A percentile compares a stretch with the other conserved stretches of the same genome.
These are phyloP conservation scores for Macroteleia sp. DNA, from an alignment of 2,888 invertebrate species.

Conservation along the genomic window DNA sequence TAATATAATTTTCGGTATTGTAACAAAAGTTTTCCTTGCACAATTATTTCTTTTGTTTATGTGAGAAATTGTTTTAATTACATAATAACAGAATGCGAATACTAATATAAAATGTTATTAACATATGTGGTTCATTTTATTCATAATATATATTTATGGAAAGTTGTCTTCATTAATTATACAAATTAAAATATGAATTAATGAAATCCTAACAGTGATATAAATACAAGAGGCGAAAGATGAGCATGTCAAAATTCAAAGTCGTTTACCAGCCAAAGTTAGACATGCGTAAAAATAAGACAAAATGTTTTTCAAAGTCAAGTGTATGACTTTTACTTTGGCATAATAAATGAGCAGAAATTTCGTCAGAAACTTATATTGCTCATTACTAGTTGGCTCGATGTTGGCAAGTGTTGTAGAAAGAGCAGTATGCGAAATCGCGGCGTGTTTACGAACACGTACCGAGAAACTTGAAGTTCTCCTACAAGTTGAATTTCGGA, in stretches of 20 bases:
- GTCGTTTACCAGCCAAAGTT: not conserved
- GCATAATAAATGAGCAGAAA: conserved; percentile 48
- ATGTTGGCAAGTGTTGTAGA: conserved; percentile 52
- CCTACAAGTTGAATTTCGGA: conserved; percentile 63
- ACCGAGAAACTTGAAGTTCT: conserved; percentile 60
- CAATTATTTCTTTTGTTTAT: too few relatives aligned
- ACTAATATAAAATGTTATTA: too few relatives aligned
- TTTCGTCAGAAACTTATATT: conserved; percentile 44
- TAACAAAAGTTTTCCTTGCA: too few relatives aligned
- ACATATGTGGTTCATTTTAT: too few relatives aligned
- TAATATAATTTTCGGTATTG: too few relatives aligned
- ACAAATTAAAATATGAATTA: too few relatives aligned
- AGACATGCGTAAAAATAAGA: conserved; percentile 15
- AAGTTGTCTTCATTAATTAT: too few relatives aligned
- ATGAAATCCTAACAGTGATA: too few relatives aligned
- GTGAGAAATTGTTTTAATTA: too few relatives aligned
- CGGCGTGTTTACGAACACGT: conserved; percentile 64
- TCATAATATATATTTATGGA: too few relatives aligned
- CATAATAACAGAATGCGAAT: too few relatives aligned
- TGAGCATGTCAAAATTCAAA: conserved; percentile 4
- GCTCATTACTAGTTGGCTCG: conserved; percentile 54
- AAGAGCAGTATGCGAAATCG: conserved; percentile 64
- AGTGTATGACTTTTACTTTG: conserved; percentile 39
- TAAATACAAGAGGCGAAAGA: too few relatives aligned
- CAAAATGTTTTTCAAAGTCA: conserved; percentile 56